Percentiles rank a stretch among this genome's conserved stretches.
Conservation (phyloP, 2,797 vertebrate species). For the Sebastes dallii region DNA sequence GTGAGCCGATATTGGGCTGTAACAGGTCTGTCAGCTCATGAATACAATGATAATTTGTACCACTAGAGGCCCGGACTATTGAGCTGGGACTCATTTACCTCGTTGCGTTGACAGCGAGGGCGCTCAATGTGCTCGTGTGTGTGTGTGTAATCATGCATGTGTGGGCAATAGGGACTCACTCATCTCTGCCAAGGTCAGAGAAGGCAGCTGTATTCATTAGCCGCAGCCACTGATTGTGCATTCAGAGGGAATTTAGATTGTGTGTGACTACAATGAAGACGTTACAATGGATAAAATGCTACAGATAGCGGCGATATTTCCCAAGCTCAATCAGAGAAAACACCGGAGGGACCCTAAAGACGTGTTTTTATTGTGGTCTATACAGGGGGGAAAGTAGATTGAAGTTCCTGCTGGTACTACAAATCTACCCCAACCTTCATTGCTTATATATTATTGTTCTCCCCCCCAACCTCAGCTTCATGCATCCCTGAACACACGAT, state of each 20-base stretch:
- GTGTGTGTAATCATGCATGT: constrained; percentile 39
- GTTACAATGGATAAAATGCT: constrained; percentile 33
- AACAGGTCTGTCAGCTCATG: constrained; percentile 64
- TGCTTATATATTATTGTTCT: too few relatives aligned
- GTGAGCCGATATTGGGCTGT: constrained; percentile 29
- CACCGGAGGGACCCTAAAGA: neutral
- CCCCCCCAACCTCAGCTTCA: too few relatives aligned
- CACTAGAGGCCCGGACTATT: constrained; percentile 58
- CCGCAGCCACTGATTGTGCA: constrained; percentile 55
- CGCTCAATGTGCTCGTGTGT: constrained; percentile 26
- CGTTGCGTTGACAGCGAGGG: constrained; percentile 49
- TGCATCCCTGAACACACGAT: neutral
- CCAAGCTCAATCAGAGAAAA: constrained; percentile 35
- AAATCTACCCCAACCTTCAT: too few relatives aligned
- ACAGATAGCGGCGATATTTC: constrained; percentile 45
- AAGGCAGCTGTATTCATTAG: constrained; percentile 69
- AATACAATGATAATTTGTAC: constrained; percentile 70
- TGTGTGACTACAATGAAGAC: constrained; percentile 51
- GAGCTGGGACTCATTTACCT: constrained; percentile 65
- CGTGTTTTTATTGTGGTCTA: constrained; percentile 1
- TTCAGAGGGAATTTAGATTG: constrained; percentile 62
- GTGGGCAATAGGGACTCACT: constrained; percentile 50
- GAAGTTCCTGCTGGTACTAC: too few relatives aligned
- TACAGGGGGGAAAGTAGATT: too few relatives aligned
- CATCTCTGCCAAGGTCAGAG: constrained; percentile 72